Base-by-base conservation (phyloP, 1,140 invertebrate species). In the Pinna nobilis region DNA sequence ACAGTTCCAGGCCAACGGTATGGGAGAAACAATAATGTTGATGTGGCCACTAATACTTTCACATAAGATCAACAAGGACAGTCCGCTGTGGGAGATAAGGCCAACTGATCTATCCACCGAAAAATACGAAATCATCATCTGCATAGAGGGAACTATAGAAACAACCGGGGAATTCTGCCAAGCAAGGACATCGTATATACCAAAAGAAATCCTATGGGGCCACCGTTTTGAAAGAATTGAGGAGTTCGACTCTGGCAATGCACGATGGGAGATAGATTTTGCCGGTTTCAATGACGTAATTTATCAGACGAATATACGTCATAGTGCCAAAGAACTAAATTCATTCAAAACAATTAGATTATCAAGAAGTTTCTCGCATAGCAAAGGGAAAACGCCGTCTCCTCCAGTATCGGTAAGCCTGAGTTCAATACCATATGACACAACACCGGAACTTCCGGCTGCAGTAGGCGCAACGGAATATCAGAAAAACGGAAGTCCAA, bases 121-220 rank as follows among this genome's bases (percentile, higher is more conserved):
- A 37, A 82, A 94, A 66, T 99, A 98, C 85, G 98, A 99, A 88
- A 94, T 99, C 35, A 94, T 99, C 4, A 95, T 98, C 2, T 95
- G 98, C 65, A 91, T 99, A 18, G 98, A 99, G 86, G 98, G 98
- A 5, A 88, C 86, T 0, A 82, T 89, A 4, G 89, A 90, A 72
- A 81, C 87, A 9, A 89, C 88, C 6, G 87, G 88, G n/a, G 84
- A 87, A 74, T 83, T 82, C 15, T 87, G 86, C 33, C 90, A 90
- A 71, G 90, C 90, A 7, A 72, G 90, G 35, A 90, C 89, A 2
- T 90, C 89, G 9, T 91, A 90, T 77, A 75, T 89, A 6, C 90
- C 90, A 0, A 80, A 82, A 5, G 90, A 91, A 77, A 89, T 91
- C 35, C 78, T 89, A 11, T 91, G 90, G 90, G 90, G 90, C 3